Evolutionary conservation across 1,140 invertebrate species (phyloP).

Genomic region (Ceratina japonica): DNA sequence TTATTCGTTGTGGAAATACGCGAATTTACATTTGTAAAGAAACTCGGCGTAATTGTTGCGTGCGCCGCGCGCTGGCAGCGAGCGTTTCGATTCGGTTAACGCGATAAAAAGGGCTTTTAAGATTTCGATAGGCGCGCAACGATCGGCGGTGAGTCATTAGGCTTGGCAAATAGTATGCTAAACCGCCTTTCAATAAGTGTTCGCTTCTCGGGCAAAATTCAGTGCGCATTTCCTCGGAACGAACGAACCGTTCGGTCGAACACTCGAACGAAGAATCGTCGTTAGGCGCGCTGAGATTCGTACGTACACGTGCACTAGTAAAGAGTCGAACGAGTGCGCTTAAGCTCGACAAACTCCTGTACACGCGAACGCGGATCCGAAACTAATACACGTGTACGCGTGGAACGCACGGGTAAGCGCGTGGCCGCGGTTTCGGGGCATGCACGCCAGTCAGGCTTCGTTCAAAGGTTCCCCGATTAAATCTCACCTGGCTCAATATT

Average conservation of each 20-base stretch:
- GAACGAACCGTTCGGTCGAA: too few species aligned
- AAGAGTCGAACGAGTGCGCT: conserved; percentile 34
- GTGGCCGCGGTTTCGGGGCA: conserved; percentile 33
- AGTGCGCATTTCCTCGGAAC: too few species aligned
- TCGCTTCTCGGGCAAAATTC: too few species aligned
- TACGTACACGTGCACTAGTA: conserved; percentile 5
- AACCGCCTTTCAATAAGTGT: too few species aligned
- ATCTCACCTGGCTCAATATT: conserved; percentile 69
- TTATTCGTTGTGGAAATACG: too few species aligned
- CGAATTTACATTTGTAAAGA: not conserved
- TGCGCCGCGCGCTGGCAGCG: not conserved
- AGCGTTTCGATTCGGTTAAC: not conserved
- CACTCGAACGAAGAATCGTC: conserved; percentile 2
- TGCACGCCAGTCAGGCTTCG: conserved; percentile 63
- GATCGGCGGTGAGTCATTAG: not conserved
- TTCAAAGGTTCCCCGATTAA: conserved; percentile 65
- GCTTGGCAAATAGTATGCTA: too few species aligned
- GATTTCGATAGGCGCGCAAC: not conserved
- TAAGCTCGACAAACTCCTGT: conserved; percentile 18
- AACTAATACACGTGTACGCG: not conserved
- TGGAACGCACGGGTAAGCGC: conserved; percentile 20
- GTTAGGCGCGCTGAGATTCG: not conserved
- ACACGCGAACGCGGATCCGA: not conserved
- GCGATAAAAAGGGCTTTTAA: not conserved
- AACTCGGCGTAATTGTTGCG: not conserved